A percentile compares a stretch with the other conserved stretches of the same genome.
Conservation (phyloP, 2,797 vertebrate genomes). For the Eulemur albifrons region DNA sequence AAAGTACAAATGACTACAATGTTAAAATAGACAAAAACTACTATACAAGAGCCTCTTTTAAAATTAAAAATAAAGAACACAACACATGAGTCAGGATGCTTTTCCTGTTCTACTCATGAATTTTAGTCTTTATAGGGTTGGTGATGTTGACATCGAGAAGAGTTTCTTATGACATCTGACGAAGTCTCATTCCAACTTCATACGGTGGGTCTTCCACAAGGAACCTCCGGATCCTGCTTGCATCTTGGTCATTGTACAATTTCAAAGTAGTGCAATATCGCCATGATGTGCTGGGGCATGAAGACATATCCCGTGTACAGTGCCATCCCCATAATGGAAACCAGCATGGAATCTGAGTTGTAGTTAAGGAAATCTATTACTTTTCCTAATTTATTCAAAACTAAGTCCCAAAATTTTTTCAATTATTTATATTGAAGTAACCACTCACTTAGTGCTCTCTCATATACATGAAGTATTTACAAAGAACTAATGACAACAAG, state of each 20-base stretch:
- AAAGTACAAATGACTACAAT: constrained; percentile 87
- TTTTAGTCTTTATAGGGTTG: constrained; percentile 79
- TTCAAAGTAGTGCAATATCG: constrained; percentile 97
- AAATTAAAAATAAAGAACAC: constrained; percentile 86
- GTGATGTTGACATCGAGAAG: constrained; percentile 54
- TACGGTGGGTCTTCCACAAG: constrained; percentile 71
- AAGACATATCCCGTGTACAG: constrained; percentile 97
- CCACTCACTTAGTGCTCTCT: neutral
- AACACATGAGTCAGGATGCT: constrained; percentile 77
- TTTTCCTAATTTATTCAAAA: constrained; percentile 12
- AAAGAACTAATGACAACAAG: neutral
- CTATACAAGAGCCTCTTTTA: constrained; percentile 84
- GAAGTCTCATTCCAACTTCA: constrained; percentile 72
- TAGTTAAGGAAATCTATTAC: constrained; percentile 82
- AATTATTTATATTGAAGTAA: neutral
- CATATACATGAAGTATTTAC: neutral
- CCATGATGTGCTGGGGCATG: constrained; percentile 99
- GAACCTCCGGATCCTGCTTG: constrained; percentile 68
- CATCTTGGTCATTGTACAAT: constrained; percentile 90
- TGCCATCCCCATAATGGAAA: constrained; percentile 95
- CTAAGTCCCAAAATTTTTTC: neutral
- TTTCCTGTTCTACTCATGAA: constrained; percentile 76
- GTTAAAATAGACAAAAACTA: constrained; percentile 87
- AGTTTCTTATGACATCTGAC: constrained; percentile 43
- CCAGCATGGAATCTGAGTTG: constrained; percentile 91